Evolutionary conservation across 2,888 invertebrate genomes (phyloP).

Genomic region (Aethes cnicana): DNA sequence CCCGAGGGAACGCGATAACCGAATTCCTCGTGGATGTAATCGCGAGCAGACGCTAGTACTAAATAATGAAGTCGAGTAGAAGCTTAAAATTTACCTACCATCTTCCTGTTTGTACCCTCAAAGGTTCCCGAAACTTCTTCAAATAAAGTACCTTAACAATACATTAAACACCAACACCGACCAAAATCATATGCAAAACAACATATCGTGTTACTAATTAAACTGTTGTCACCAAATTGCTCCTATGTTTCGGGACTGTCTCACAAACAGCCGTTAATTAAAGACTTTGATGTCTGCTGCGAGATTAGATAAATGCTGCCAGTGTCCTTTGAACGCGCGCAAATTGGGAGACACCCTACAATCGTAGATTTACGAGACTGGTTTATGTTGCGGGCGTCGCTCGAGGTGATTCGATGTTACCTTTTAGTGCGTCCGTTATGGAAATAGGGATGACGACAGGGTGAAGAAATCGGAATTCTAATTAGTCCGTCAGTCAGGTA

Average conservation of each 20-base stretch:
- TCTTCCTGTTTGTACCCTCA: no score
- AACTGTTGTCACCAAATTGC: slow-evolving; percentile 24
- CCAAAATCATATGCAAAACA: not conserved
- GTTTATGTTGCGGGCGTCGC: not conserved
- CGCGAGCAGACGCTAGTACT: no score
- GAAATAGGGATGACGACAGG: no score
- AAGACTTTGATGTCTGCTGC: slow-evolving; percentile 25
- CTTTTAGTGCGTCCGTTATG: not conserved
- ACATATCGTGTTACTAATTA: slow-evolving; percentile 13
- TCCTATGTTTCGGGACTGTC: slow-evolving; percentile 21
- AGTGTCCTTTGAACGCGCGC: slow-evolving; percentile 18
- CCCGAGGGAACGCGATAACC: no score
- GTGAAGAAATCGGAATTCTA: no score
- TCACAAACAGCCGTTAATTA: slow-evolving; percentile 22
- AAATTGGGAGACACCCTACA: slow-evolving; percentile 21
- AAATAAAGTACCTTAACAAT: not conserved
- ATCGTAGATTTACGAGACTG: slow-evolving; percentile 15
- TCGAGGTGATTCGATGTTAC: not conserved
- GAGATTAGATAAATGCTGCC: slow-evolving; percentile 25
- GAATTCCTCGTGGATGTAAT: no score
- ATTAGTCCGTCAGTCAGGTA: no score
- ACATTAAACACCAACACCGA: not conserved
- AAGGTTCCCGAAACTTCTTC: no score
- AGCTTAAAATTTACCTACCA: no score
- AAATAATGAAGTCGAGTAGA: no score